Conservation (phyloP, 2,113 vertebrate genomes). For the Acanthochromis polyacanthus region DNA sequence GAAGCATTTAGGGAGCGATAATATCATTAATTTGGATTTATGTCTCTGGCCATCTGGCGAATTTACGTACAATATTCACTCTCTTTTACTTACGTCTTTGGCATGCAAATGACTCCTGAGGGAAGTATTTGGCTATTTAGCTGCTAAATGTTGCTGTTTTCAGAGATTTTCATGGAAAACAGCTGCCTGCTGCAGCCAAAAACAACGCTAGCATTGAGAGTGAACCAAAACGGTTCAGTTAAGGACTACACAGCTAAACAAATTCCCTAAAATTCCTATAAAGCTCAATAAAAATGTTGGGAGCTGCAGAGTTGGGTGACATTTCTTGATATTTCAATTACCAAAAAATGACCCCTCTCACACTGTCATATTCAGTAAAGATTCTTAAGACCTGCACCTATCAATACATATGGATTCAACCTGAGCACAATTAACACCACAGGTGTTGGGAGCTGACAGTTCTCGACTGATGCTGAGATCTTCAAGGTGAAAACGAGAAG, state of each 20-base stretch:
- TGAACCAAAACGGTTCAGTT: no score
- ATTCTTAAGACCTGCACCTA: background rate
- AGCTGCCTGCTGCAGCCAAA: no score
- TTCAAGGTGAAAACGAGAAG: background rate
- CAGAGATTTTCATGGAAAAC: no score
- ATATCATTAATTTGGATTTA: background rate
- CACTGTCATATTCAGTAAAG: background rate
- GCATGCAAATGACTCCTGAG: no score
- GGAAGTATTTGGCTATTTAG: no score
- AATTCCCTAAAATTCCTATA: background rate
- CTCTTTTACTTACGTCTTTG: background rate
- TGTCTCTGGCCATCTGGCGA: background rate
- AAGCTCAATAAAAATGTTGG: background rate
- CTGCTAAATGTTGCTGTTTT: no score
- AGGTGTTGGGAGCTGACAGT: background rate
- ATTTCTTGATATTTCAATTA: background rate
- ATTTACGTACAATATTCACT: background rate
- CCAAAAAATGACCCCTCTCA: background rate
- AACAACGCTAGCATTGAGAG: no score
- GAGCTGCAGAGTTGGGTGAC: background rate
- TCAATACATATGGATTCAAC: background rate
- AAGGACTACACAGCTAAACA: background rate
- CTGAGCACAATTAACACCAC: background rate
- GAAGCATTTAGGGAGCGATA: background rate
- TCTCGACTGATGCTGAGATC: background rate